Percentiles rank a stretch among this genome's conserved stretches.
phyloP scores from a whole-genome alignment of 2,797 vertebrate species.

The Crocidura indochinensis region DNA sequence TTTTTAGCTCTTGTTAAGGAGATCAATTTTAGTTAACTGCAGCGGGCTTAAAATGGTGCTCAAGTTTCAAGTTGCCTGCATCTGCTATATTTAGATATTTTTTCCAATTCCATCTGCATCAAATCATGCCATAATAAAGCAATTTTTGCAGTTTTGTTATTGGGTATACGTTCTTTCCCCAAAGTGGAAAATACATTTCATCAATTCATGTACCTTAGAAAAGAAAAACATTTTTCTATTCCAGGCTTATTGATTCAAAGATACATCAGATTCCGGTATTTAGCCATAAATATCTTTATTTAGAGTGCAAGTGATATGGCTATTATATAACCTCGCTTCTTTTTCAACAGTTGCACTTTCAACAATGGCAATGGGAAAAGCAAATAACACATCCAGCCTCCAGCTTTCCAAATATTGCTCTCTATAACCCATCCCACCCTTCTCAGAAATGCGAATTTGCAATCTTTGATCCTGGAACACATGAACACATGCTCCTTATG shows the following conservation, averaged over 20 bases:
- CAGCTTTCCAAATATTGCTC: fast-evolving
- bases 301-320: constrained; percentile 6
- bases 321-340: constrained; percentile 20
- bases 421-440: neutral
- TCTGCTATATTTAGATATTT: constrained; percentile 88
- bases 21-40: constrained; percentile 91
- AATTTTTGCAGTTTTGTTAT: constrained; percentile 41
- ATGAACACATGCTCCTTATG: neutral
- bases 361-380: neutral
- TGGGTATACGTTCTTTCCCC: constrained; percentile 23
- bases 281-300: constrained; percentile 67
- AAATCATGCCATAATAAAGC: constrained; percentile 62
- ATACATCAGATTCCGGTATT: constrained; percentile 48
- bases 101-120: constrained; percentile 78
- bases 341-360: neutral
- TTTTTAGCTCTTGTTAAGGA: constrained; percentile 89
- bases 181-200: constrained; percentile 62
- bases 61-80: constrained; percentile 80
- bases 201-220: constrained; percentile 54
- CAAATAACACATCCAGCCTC: neutral
- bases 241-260: constrained; percentile 51
- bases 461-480: neutral
- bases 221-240: constrained; percentile 62
- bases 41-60: constrained; percentile 88
- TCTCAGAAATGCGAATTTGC: neutral